phyloP scores from a whole-genome alignment of 2,888 invertebrate genomes.

The Tethea ocularis region DNA sequence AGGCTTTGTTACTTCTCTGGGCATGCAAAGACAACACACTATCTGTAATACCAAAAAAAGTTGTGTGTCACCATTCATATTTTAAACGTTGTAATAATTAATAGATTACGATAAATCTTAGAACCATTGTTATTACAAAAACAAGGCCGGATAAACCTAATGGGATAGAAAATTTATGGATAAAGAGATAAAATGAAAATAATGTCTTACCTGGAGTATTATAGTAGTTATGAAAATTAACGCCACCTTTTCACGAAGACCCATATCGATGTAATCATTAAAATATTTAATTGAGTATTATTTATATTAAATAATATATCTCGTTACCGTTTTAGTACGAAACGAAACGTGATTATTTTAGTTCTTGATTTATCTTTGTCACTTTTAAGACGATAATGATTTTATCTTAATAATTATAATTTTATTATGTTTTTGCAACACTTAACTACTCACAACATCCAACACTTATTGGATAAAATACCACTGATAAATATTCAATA shows the following conservation, averaged over 20 bases:
- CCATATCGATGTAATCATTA: conserved; percentile 48
- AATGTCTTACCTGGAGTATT: conserved; percentile 48
- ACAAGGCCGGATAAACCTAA: too few relatives aligned
- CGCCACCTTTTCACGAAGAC: conserved; percentile 53
- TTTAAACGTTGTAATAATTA: neutral
- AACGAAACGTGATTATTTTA: conserved; percentile 30
- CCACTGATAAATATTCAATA: too few relatives aligned
- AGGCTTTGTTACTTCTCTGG: conserved; percentile 30
- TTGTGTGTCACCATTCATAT: neutral
- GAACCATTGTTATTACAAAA: too few relatives aligned
- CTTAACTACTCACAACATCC: neutral
- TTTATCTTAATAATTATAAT: neutral
- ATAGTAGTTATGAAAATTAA: conserved; percentile 38
- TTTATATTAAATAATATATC: conserved; percentile 32
- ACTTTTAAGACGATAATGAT: neutral
- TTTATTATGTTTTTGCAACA: neutral
- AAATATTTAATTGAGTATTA: conserved; percentile 20
- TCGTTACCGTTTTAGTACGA: conserved; percentile 17
- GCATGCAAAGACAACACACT: conserved; percentile 38
- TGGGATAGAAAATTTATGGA: too few relatives aligned
- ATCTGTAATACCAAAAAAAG: conserved; percentile 43
- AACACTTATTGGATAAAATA: too few relatives aligned
- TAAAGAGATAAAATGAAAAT: neutral
- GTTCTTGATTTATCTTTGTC: neutral
- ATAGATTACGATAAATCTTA: neutral